These are phyloP conservation scores for Gila orcuttii DNA, from an alignment of 2,113 vertebrate species.

Conservation along the genomic window DNA sequence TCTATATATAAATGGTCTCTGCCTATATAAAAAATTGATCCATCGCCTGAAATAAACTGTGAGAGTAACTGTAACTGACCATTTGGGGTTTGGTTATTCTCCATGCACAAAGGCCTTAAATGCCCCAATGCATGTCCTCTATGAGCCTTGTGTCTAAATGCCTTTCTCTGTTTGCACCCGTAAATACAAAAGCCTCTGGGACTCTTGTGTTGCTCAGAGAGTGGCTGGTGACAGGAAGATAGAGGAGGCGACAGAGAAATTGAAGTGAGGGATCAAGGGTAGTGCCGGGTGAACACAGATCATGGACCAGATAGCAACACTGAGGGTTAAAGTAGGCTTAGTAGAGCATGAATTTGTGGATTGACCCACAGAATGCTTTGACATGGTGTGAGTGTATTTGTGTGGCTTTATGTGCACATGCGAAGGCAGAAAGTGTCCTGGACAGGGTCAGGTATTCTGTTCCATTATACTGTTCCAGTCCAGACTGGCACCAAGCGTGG, in stretches of 20 bases:
- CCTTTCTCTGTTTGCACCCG: constrained; percentile 28
- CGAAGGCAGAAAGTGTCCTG: background rate
- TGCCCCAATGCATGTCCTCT: background rate
- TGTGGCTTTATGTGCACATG: constrained; percentile 9
- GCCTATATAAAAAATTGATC: background rate
- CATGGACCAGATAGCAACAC: constrained; percentile 8
- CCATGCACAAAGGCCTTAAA: background rate
- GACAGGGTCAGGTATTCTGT: constrained; percentile 11
- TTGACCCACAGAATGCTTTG: constrained; percentile 9
- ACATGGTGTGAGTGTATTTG: constrained; percentile 16
- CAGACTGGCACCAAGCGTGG: background rate
- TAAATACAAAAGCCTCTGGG: constrained; percentile 48
- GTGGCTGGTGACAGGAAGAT: constrained; percentile 51
- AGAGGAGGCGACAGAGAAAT: constrained; percentile 43
- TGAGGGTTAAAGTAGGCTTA: constrained; percentile 34
- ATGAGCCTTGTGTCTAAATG: constrained; percentile 30
- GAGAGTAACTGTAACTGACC: constrained; percentile 20
- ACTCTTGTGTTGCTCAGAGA: constrained; percentile 25
- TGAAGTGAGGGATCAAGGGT: constrained; percentile 19
- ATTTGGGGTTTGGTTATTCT: background rate
- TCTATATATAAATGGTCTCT: no score
- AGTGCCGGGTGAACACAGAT: background rate
- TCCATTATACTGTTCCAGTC: background rate
- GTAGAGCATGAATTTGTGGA: background rate
- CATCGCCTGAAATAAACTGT: constrained; percentile 19